Conservation (phyloP, 2,797 vertebrate genomes). For the Lateolabrax maculatus region DNA sequence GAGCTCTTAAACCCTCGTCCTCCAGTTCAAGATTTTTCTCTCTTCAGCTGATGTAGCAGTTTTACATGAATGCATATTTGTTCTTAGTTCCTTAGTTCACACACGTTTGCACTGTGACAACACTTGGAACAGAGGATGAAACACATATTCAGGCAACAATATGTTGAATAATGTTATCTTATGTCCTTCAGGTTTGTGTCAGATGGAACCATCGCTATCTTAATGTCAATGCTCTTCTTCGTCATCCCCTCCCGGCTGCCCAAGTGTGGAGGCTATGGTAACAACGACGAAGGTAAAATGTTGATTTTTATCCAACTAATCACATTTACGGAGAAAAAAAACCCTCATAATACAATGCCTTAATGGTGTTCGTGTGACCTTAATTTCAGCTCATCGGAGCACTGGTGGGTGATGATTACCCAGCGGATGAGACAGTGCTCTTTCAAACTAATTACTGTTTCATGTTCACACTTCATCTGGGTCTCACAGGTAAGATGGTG, state of each 20-base stretch:
- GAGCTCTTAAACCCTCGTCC: not conserved
- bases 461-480: slow-evolving; percentile 27
- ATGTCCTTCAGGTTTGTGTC: slow-evolving; percentile 80
- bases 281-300: slow-evolving; percentile 45
- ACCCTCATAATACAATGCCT: not conserved
- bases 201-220: slow-evolving; percentile 90
- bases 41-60: not conserved
- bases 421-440: not conserved
- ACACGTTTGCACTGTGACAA: not conserved
- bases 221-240: slow-evolving; percentile 88
- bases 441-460: slow-evolving; percentile 23
- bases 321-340: not conserved
- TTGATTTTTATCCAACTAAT: not conserved
- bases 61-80: not conserved
- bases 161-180: not conserved
- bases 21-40: not conserved
- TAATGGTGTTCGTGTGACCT: slow-evolving; percentile 1
- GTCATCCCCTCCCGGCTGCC: slow-evolving; percentile 86
- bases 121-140: not conserved
- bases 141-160: not conserved
- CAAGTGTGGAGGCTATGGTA: slow-evolving; percentile 35
- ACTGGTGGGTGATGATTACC: not conserved
- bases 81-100: not conserved
- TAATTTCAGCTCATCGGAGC: not conserved
- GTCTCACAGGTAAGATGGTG: slow-evolving; percentile 56